Evolutionary conservation across 2,888 invertebrate species (phyloP).

Genomic region (Nasonovia ribisnigri): DNA sequence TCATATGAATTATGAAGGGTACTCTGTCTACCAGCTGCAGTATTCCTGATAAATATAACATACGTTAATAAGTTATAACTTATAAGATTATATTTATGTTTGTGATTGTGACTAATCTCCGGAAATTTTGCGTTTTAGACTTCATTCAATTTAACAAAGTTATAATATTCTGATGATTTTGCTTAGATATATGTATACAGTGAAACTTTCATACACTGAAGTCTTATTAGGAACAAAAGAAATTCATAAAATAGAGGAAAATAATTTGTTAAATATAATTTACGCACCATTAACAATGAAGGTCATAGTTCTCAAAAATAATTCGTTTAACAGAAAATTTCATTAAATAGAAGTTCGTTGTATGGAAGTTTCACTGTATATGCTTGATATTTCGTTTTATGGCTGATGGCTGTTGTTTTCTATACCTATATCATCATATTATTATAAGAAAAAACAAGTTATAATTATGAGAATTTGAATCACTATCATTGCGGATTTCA

Average conservation of each 20-base stretch:
- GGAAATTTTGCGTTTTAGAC: background rate
- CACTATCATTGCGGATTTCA: background rate
- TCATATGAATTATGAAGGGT: background rate
- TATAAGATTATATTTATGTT: background rate
- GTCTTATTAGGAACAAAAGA: too few relatives aligned
- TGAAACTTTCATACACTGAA: too few relatives aligned
- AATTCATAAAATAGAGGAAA: too few relatives aligned
- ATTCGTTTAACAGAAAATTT: too few relatives aligned
- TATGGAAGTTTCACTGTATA: too few relatives aligned
- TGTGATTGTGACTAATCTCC: background rate
- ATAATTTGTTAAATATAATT: too few relatives aligned
- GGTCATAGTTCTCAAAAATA: too few relatives aligned
- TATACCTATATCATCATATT: background rate
- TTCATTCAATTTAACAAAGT: background rate
- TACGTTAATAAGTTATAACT: background rate
- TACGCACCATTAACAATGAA: too few relatives aligned
- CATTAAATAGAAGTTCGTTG: too few relatives aligned
- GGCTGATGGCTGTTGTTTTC: background rate
- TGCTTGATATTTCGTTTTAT: background rate
- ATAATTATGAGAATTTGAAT: background rate
- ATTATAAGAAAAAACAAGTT: background rate
- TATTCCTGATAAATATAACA: background rate
- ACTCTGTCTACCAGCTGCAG: background rate
- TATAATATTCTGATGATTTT: too few relatives aligned
- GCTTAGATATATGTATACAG: background rate